Percentiles rank a stretch among this genome's conserved stretches.
phyloP scores from a whole-genome alignment of 2,888 invertebrate species.

The Coleophora flavipennella region DNA sequence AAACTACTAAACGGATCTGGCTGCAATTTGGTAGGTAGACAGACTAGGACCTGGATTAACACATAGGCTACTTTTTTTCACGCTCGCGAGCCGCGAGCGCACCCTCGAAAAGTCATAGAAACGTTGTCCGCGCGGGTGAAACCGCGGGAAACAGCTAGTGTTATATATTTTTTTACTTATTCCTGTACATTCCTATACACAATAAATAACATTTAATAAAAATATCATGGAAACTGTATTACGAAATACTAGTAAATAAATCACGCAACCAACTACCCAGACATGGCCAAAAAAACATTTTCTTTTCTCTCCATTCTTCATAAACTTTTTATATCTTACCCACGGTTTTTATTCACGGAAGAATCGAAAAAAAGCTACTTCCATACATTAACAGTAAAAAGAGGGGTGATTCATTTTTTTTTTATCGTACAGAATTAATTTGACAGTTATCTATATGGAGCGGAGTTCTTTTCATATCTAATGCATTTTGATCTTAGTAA shows the following conservation, averaged over 20 bases:
- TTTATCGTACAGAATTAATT: slow-evolving; percentile 35
- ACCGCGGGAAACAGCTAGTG: too few relatives aligned
- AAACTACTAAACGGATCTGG: too few relatives aligned
- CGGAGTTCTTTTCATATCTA: slow-evolving; percentile 22
- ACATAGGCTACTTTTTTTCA: too few relatives aligned
- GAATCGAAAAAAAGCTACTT: slow-evolving; percentile 28
- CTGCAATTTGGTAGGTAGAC: too few relatives aligned
- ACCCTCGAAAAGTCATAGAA: too few relatives aligned
- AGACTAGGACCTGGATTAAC: too few relatives aligned
- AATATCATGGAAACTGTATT: slow-evolving; percentile 8
- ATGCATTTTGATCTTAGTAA: slow-evolving; percentile 31
- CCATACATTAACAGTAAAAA: slow-evolving; percentile 27
- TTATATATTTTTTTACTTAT: too few relatives aligned
- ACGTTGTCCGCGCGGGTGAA: too few relatives aligned
- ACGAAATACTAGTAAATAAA: slow-evolving; percentile 24
- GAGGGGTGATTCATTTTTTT: slow-evolving; percentile 49
- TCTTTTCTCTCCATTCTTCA: slow-evolving; percentile 17
- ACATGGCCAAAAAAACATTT: slow-evolving; percentile 11
- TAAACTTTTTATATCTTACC: slow-evolving; percentile 32
- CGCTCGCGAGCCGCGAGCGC: too few relatives aligned
- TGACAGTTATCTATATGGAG: slow-evolving; percentile 50
- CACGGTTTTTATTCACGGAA: slow-evolving; percentile 51
- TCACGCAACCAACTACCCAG: slow-evolving; percentile 16
- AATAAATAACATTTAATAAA: slow-evolving; percentile 1
- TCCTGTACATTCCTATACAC: too few relatives aligned